Conservation (phyloP, 2,797 vertebrate species). For the Petrocephalus schoutedeni region DNA sequence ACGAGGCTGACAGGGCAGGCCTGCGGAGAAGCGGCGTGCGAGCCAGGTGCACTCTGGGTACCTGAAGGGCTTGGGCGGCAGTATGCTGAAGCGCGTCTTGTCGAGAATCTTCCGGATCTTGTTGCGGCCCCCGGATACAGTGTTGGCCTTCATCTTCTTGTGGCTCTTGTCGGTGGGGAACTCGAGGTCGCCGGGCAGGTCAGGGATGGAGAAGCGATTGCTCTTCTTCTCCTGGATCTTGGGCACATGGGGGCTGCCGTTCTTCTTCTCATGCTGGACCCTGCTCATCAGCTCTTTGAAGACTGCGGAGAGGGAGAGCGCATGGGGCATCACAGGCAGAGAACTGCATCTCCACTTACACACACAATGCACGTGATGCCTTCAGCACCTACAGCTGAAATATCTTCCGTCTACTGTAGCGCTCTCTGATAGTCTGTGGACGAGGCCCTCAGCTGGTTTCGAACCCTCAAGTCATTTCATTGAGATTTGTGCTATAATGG, state of each 20-base stretch:
- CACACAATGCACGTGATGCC: neutral
- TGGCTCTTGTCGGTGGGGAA: constrained; percentile 82
- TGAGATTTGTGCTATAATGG: neutral
- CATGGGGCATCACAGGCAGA: no score
- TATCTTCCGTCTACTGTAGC: neutral
- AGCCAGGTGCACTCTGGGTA: constrained; percentile 39
- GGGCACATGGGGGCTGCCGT: constrained; percentile 83
- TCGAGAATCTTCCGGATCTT: constrained; percentile 95
- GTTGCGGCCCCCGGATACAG: constrained; percentile 90
- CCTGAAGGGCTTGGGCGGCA: constrained; percentile 91
- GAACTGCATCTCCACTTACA: neutral
- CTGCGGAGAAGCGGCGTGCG: neutral
- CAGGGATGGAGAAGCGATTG: constrained; percentile 89
- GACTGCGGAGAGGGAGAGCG: constrained; percentile 54
- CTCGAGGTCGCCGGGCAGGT: constrained; percentile 87
- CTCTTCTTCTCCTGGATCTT: constrained; percentile 95
- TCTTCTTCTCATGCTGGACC: constrained; percentile 80
- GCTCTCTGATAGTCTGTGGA: neutral
- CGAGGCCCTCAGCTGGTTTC: neutral
- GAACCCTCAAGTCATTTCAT: neutral
- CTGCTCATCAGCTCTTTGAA: constrained; percentile 92
- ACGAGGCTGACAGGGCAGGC: neutral
- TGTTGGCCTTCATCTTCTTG: constrained; percentile 93
- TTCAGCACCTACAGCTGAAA: neutral
- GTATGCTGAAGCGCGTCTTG: constrained; percentile 92